These are phyloP conservation scores for Diplazon laetatorius DNA, from an alignment of 2,888 invertebrate genomes.

Conservation along the genomic window DNA sequence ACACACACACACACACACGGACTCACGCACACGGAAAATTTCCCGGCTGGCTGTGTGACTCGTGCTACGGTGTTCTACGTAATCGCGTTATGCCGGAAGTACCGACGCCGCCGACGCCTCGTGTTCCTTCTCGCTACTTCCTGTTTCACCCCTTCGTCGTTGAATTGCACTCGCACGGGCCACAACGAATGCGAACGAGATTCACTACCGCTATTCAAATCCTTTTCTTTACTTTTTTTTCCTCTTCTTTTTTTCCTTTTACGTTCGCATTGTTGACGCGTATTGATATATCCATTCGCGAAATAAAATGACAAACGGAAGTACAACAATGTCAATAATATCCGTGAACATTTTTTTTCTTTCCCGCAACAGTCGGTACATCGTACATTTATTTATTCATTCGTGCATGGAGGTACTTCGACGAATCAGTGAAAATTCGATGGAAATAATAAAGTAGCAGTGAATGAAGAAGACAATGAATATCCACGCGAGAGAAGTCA, in stretches of 20 bases:
- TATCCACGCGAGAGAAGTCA: conserved; percentile 45
- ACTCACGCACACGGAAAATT: conserved; percentile 38
- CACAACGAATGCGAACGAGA: conserved; percentile 41
- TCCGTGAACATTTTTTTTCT: no score
- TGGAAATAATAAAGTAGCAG: no score
- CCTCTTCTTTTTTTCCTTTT: no score
- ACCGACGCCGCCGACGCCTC: conserved; percentile 68
- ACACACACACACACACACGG: conserved; percentile 15
- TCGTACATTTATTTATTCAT: no score
- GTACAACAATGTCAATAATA: no score
- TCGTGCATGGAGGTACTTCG: no score
- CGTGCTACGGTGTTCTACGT: conserved; percentile 68
- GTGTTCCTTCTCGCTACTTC: conserved; percentile 65
- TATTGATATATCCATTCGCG: neutral
- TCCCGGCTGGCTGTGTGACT: conserved; percentile 18
- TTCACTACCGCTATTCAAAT: neutral
- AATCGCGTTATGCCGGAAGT: conserved; percentile 77
- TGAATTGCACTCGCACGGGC: conserved; percentile 47
- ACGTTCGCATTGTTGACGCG: neutral
- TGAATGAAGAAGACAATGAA: conserved; percentile 58
- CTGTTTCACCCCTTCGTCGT: conserved; percentile 60
- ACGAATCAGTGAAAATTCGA: no score
- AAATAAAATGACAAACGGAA: no score
- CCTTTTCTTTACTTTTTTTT: no score
- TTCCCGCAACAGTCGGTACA: no score